Evolutionary conservation across 2,888 invertebrate species (phyloP).

Genomic region (Hirtodrosophila confusa): DNA sequence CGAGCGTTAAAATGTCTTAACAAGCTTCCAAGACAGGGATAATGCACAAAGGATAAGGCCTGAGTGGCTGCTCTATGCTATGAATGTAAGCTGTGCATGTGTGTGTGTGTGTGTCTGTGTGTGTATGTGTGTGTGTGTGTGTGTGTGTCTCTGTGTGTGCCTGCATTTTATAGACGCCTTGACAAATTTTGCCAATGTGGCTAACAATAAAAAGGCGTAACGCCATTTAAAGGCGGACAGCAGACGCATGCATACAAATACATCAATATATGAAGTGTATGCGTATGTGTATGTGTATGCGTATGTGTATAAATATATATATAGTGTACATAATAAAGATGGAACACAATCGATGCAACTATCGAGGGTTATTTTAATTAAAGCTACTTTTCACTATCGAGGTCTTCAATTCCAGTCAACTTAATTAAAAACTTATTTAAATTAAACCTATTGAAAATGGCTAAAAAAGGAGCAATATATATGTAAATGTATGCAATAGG

Average conservation of each 20-base stretch:
- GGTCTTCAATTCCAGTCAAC: too few species aligned
- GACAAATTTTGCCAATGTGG: slow-evolving; percentile 54
- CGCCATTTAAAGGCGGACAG: slow-evolving; percentile 33
- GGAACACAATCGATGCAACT: too few species aligned
- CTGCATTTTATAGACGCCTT: slow-evolving; percentile 73
- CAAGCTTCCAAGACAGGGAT: slow-evolving; percentile 47
- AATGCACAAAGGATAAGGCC: slow-evolving; percentile 41
- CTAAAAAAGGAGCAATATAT: too few species aligned
- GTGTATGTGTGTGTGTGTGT: slow-evolving; percentile 1
- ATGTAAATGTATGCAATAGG: too few species aligned
- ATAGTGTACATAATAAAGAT: background rate
- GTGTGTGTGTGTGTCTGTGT: slow-evolving; percentile 10
- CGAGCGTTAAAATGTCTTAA: slow-evolving; percentile 74
- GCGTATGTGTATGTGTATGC: background rate
- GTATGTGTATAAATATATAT: background rate
- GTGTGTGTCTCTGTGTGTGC: slow-evolving; percentile 28
- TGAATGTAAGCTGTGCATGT: background rate
- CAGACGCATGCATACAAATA: slow-evolving; percentile 21
- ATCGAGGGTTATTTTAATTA: too few species aligned
- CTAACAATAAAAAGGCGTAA: slow-evolving; percentile 71
- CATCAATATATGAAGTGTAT: slow-evolving; percentile 10
- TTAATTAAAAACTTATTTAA: too few species aligned
- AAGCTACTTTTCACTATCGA: too few species aligned
- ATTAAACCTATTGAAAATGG: too few species aligned
- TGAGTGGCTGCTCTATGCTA: background rate